A percentile compares a stretch with the other conserved stretches of the same genome.
Conservation (phyloP, 2,113 vertebrate species). For the Ornithorhynchus anatinus region DNA sequence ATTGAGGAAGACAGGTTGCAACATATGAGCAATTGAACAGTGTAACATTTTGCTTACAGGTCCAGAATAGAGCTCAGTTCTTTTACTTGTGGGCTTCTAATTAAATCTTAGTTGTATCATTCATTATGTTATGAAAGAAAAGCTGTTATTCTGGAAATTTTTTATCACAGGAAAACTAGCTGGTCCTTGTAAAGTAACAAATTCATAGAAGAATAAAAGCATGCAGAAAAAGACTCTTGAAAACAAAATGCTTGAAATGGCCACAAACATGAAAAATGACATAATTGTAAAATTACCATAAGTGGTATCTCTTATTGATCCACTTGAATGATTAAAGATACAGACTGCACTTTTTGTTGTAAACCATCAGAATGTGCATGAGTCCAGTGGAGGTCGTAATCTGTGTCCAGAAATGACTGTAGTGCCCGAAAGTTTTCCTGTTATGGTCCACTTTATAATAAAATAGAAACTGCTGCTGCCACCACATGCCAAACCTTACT, state of each 20-base stretch:
- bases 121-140: conserved; percentile 62
- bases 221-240: conserved; percentile 7
- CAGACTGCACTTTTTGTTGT: conserved; percentile 13
- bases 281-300: conserved; percentile 26
- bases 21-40: conserved; percentile 52
- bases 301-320: conserved; percentile 15
- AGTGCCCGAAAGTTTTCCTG: background rate
- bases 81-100: conserved; percentile 60
- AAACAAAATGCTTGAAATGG: conserved; percentile 21
- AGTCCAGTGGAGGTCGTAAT: background rate
- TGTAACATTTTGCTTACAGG: conserved; percentile 53
- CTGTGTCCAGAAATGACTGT: conserved; percentile 5
- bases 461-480: no score
- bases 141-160: conserved; percentile 44
- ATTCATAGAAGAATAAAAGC: conserved; percentile 6
- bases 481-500: no score
- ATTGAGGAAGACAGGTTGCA: background rate
- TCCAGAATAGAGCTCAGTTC: conserved; percentile 58
- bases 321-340: conserved; percentile 16
- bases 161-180: conserved; percentile 42
- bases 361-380: background rate
- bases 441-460: background rate
- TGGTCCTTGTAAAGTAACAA: conserved; percentile 15
- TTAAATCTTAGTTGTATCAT: conserved; percentile 71
- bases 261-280: conserved; percentile 13